Evolutionary conservation across 2,797 vertebrate genomes (phyloP).

Genomic region (Pelobates cultripes): DNA sequence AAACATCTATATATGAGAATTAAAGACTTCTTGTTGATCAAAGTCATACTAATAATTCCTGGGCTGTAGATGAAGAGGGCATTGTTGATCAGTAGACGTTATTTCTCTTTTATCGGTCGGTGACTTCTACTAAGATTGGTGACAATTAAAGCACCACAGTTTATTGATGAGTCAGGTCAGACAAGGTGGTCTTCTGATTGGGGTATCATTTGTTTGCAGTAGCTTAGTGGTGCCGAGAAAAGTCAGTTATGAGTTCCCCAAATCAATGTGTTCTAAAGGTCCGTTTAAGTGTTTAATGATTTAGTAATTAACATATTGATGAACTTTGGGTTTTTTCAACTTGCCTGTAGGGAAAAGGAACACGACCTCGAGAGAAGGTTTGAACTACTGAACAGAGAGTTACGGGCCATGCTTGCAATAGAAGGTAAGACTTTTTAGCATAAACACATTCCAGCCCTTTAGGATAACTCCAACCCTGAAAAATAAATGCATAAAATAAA

Average conservation of each 20-base stretch:
- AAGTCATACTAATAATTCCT: too few relatives aligned
- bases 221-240: slow-evolving; percentile 92
- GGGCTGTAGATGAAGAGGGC: too few relatives aligned
- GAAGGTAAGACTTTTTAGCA: slow-evolving; percentile 83
- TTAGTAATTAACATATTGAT: slow-evolving; percentile 99
- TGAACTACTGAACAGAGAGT: slow-evolving; percentile 95
- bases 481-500: too few relatives aligned
- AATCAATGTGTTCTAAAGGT: slow-evolving; percentile 97
- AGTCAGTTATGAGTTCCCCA: slow-evolving; percentile 81
- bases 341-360: slow-evolving; percentile 92
- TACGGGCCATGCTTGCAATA: slow-evolving; percentile 96
- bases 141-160: not conserved
- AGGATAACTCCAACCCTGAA: too few relatives aligned
- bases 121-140: not conserved
- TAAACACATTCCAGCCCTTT: not conserved
- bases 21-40: too few relatives aligned
- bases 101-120: too few relatives aligned
- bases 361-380: slow-evolving; percentile 98
- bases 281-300: slow-evolving; percentile 99
- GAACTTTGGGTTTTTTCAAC: slow-evolving; percentile 88
- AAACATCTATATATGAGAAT: too few relatives aligned
- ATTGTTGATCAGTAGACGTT: not conserved
- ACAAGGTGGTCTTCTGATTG: slow-evolving; percentile 68
- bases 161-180: not conserved
- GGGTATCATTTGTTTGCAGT: slow-evolving; percentile 95